Evolutionary conservation across 2,797 vertebrate genomes (phyloP).

Genomic region (Scyliorhinus canicula): DNA sequence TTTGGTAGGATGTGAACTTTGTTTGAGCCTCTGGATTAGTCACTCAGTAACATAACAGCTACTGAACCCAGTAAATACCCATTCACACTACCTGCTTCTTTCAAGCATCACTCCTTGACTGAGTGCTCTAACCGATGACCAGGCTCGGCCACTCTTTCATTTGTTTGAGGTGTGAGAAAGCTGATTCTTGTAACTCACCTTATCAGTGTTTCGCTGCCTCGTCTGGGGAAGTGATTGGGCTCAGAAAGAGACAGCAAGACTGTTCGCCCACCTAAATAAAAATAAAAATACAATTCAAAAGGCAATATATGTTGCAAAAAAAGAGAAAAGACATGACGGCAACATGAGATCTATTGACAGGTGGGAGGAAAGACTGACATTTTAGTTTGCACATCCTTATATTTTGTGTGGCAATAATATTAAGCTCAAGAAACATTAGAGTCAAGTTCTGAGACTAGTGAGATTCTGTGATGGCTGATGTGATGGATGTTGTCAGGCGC

Average conservation of each 20-base stretch:
- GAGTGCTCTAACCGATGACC: neutral
- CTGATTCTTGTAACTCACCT: neutral
- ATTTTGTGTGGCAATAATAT: neutral
- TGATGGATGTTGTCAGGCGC: too few relatives aligned
- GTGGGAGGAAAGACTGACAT: neutral
- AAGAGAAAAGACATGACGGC: neutral
- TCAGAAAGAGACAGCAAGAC: neutral
- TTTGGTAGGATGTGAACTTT: neutral
- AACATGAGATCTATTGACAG: neutral
- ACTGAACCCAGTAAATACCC: neutral
- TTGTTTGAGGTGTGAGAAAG: neutral
- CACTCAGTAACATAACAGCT: neutral
- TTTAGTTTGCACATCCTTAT: neutral
- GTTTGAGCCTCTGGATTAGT: neutral
- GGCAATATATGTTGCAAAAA: neutral
- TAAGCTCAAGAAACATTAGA: neutral
- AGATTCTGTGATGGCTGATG: neutral
- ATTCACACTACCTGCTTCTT: neutral
- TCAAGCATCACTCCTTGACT: neutral
- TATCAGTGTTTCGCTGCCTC: neutral
- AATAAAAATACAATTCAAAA: neutral
- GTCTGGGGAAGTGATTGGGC: neutral
- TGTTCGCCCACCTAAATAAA: neutral
- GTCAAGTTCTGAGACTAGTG: neutral
- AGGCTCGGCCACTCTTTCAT: neutral